Percentiles rank a stretch among this genome's conserved stretches.
These are phyloP conservation scores for Eremobia ochroleuca DNA, from an alignment of 2,888 invertebrate genomes.

Conservation along the genomic window DNA sequence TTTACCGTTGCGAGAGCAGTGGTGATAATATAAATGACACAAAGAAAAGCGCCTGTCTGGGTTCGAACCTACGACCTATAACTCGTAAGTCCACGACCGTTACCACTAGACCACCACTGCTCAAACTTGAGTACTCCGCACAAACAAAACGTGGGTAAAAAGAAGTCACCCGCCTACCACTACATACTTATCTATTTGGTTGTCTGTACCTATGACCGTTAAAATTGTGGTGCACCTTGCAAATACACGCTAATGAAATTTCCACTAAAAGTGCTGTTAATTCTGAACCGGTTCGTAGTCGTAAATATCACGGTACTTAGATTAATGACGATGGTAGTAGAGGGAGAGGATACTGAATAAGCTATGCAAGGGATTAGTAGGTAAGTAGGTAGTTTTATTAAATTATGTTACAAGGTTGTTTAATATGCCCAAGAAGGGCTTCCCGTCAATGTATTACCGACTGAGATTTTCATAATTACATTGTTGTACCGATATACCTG, in stretches of 20 bases:
- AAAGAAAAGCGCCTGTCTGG: too few relatives aligned
- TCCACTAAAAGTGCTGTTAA: conserved; percentile 58
- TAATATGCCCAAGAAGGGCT: conserved; percentile 18
- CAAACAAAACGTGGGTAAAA: not conserved
- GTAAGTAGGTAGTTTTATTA: conserved; percentile 24
- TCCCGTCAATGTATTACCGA: not conserved
- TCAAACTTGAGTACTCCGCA: too few relatives aligned
- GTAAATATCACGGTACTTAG: conserved; percentile 22
- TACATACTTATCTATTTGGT: not conserved
- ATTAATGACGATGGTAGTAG: conserved; percentile 6
- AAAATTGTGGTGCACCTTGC: conserved; percentile 36
- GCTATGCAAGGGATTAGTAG: conserved; percentile 2
- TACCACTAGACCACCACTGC: too few relatives aligned
- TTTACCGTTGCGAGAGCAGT: too few relatives aligned
- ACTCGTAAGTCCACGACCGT: too few relatives aligned
- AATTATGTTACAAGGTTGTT: conserved; percentile 34
- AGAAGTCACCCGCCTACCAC: too few relatives aligned
- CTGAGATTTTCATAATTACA: conserved; percentile 16
- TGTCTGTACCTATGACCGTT: not conserved
- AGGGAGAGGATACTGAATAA: conserved; percentile 30
- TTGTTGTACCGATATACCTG: not conserved
- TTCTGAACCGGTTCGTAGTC: conserved; percentile 3
- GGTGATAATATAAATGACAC: too few relatives aligned
- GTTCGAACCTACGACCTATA: too few relatives aligned
- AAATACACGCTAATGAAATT: conserved; percentile 49